phyloP scores from a whole-genome alignment of 2,888 invertebrate species.

The Nomada fucata region DNA sequence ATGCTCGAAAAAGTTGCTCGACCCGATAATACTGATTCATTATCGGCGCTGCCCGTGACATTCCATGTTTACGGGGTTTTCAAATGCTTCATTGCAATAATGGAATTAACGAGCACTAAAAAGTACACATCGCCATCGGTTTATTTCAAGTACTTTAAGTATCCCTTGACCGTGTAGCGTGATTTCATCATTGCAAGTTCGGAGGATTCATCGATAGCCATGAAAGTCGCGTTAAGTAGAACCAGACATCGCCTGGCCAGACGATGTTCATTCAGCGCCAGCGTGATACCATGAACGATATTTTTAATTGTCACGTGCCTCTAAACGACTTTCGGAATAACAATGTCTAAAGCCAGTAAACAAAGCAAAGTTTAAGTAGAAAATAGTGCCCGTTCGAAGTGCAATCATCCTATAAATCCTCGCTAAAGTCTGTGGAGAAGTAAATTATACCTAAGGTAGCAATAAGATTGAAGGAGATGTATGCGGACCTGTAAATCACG shows the following conservation, averaged over 20 bases:
- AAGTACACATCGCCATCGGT: background rate
- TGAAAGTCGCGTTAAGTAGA: background rate
- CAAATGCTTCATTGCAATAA: background rate
- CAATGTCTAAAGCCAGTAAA: background rate
- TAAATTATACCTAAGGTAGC: conserved; percentile 9
- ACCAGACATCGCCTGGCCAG: background rate
- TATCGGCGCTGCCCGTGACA: background rate
- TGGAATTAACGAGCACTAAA: background rate
- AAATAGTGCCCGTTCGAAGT: background rate
- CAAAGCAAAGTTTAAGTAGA: background rate
- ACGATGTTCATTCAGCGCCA: background rate
- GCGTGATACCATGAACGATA: background rate
- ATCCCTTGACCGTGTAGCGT: no score
- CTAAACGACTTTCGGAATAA: background rate
- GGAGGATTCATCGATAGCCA: no score
- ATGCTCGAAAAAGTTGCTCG: conserved; percentile 22
- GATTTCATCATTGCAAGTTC: no score
- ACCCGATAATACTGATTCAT: conserved; percentile 45
- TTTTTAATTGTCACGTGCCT: background rate
- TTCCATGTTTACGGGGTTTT: background rate
- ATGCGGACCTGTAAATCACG: conserved; percentile 25
- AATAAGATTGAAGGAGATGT: conserved; percentile 26
- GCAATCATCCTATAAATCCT: background rate
- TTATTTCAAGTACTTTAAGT: no score
- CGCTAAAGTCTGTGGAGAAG: background rate